Conservation (phyloP, 2,113 vertebrate species). For the Aphelocoma coerulescens region DNA sequence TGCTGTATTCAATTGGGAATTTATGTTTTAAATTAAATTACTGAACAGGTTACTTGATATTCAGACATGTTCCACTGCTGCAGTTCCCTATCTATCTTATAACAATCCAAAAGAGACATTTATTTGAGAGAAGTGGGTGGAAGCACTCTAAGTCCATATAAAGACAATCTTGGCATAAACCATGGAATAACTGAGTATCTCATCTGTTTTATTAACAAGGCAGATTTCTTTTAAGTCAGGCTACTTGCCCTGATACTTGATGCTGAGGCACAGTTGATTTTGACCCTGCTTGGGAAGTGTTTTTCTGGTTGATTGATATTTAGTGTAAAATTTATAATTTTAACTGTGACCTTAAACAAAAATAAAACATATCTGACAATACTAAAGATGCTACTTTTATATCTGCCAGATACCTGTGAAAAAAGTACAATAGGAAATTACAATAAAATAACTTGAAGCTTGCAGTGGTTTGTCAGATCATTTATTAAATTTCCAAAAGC, state of each 20-base stretch:
- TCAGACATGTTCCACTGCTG: not conserved
- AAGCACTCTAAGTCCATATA: not conserved
- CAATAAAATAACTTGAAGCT: not conserved
- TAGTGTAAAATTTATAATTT: not conserved
- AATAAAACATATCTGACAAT: not conserved
- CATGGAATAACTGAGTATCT: not conserved
- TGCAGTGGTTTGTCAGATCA: not conserved
- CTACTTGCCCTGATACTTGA: not conserved
- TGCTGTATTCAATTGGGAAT: not conserved
- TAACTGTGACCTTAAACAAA: not conserved
- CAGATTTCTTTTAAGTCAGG: not conserved
- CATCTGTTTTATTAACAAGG: not conserved
- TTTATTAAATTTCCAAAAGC: not conserved
- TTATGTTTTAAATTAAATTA: not conserved
- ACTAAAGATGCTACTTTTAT: not conserved
- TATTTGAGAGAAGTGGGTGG: not conserved
- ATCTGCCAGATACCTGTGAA: not conserved
- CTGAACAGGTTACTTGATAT: not conserved
- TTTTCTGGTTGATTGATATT: not conserved
- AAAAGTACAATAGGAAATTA: not conserved
- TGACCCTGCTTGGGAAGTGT: not conserved
- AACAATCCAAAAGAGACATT: not conserved
- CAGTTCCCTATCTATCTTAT: not conserved
- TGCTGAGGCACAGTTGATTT: not conserved
- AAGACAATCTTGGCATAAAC: not conserved